phyloP scores from a whole-genome alignment of 2,888 invertebrate genomes.

The Drosophila cyrtoloma region DNA sequence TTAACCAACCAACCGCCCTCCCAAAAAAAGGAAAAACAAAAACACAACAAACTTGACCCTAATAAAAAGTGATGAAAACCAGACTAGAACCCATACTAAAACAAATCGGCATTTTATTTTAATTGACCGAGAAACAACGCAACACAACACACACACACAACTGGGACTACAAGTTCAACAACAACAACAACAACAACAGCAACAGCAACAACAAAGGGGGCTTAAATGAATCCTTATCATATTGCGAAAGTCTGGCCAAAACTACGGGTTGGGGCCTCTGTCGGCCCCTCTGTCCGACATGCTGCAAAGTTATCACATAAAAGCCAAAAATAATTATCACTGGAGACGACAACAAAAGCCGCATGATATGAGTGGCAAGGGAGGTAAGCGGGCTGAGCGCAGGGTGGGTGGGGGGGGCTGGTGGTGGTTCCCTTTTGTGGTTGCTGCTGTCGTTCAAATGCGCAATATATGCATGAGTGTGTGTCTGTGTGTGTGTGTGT shows the following conservation, averaged over 20 bases:
- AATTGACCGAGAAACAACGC: conserved; percentile 65
- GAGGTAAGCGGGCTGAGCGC: not conserved
- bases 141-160: conserved; percentile 15
- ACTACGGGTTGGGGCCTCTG: conserved; percentile 35
- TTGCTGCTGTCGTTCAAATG: conserved; percentile 65
- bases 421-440: conserved; percentile 42
- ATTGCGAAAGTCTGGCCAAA: conserved; percentile 54
- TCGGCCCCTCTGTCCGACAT: conserved; percentile 8
- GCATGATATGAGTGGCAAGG: conserved; percentile 39
- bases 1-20: conserved; percentile 7
- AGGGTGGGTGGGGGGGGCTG: not conserved
- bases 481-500: conserved; percentile 10
- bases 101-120: conserved; percentile 65
- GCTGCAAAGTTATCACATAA: conserved; percentile 77
- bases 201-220: conserved; percentile 32
- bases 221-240: conserved; percentile 72
- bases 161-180: conserved; percentile 16
- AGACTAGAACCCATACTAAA: conserved; percentile 30
- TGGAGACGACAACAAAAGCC: conserved; percentile 70
- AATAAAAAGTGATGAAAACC: conserved; percentile 62
- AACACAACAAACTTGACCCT: conserved; percentile 56
- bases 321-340: conserved; percentile 81
- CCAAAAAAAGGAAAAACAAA: not conserved
- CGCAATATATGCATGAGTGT: conserved; percentile 32
- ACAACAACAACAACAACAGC: conserved; percentile 28